These are phyloP conservation scores for Platalea minor DNA, from an alignment of 2,797 vertebrate species.

Conservation along the genomic window DNA sequence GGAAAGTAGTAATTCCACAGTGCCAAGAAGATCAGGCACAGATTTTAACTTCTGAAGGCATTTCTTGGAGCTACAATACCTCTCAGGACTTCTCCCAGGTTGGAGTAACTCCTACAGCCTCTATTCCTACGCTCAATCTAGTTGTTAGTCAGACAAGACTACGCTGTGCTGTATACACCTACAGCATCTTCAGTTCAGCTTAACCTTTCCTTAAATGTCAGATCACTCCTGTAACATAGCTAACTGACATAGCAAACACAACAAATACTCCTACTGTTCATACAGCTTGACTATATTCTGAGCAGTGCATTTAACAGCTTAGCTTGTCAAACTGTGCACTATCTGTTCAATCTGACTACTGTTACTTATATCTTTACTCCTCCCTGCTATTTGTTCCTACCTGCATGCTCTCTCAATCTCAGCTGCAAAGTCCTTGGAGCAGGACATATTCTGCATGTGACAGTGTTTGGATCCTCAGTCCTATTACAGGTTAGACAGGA, in stretches of 20 bases:
- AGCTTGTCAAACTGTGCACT: not conserved
- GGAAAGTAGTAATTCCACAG: not conserved
- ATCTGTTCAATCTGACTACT: not conserved
- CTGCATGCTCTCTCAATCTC: not conserved
- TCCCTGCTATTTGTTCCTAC: not conserved
- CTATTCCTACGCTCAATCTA: not conserved
- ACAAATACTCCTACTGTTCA: not conserved
- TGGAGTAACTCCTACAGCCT: not conserved
- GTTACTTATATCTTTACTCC: not conserved
- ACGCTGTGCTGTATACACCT: not conserved
- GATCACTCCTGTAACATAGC: not conserved
- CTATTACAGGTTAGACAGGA: not conserved
- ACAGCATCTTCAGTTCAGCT: not conserved
- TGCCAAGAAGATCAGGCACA: not conserved
- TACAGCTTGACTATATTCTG: not conserved
- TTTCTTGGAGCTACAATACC: not conserved
- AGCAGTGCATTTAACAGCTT: not conserved
- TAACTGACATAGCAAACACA: not conserved
- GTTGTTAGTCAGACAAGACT: not conserved
- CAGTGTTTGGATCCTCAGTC: not conserved
- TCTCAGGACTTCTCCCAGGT: not conserved
- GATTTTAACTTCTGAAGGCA: not conserved
- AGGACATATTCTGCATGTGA: not conserved
- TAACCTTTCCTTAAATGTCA: not conserved
- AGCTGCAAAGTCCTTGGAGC: not conserved